Conservation (phyloP, 1,140 invertebrate genomes). For the Trichoplusia ni region DNA sequence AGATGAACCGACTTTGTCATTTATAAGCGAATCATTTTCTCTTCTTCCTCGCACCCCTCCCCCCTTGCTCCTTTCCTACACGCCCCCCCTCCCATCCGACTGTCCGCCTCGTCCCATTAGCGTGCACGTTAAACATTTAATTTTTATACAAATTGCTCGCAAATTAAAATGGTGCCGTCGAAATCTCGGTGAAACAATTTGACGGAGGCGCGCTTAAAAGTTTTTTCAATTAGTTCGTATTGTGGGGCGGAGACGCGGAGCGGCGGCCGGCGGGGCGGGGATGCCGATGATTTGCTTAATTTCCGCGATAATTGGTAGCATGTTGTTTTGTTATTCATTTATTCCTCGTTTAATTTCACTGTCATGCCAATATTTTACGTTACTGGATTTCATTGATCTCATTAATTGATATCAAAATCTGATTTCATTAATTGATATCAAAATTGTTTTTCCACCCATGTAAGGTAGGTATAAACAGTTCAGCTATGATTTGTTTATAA, state of each 20-base stretch:
- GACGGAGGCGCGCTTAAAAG: conserved; percentile 4
- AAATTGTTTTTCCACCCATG: too few species aligned
- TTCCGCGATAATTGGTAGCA: conserved; percentile 19
- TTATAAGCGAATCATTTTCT: too few species aligned
- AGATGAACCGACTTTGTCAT: too few species aligned
- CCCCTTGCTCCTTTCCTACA: not conserved
- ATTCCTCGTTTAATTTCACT: too few species aligned
- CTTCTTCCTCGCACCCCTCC: too few species aligned
- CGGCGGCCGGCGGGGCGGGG: not conserved
- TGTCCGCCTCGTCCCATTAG: conserved; percentile 6
- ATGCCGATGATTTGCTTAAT: conserved; percentile 26
- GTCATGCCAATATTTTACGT: too few species aligned
- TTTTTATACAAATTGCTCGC: conserved; percentile 30
- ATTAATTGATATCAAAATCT: too few species aligned
- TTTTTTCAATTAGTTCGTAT: conserved; percentile 20
- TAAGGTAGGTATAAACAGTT: too few species aligned
- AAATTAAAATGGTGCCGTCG: conserved; percentile 19
- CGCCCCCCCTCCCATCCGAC: not conserved
- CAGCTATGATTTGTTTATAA: too few species aligned
- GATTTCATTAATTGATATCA: too few species aligned
- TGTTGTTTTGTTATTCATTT: conserved; percentile 17
- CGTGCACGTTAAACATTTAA: conserved; percentile 27
- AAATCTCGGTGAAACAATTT: conserved; percentile 22
- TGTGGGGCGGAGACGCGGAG: too few species aligned
- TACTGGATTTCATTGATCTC: too few species aligned